phyloP scores from a whole-genome alignment of 2,113 vertebrate genomes.

The Nicator chloris region DNA sequence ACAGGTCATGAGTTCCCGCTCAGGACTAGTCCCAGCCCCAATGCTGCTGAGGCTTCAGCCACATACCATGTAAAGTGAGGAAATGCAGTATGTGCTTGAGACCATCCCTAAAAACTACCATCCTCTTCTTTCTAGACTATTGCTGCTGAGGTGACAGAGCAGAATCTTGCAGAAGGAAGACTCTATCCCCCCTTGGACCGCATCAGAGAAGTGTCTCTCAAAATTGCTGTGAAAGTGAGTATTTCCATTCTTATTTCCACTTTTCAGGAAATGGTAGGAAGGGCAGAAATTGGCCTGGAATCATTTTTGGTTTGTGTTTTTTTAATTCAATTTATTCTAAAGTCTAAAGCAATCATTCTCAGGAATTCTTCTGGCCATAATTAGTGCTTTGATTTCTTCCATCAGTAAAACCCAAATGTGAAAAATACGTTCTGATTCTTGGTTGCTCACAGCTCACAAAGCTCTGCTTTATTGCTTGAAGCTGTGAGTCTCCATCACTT shows the following conservation, averaged over 20 bases:
- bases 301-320: neutral
- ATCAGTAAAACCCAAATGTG: neutral
- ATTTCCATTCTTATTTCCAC: neutral
- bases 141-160: constrained; percentile 88
- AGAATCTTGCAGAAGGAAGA: constrained; percentile 89
- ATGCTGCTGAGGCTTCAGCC: neutral
- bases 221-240: constrained; percentile 91
- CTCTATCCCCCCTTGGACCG: constrained; percentile 89
- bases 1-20: neutral
- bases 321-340: neutral
- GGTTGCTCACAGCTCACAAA: neutral
- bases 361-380: neutral
- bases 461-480: neutral
- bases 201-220: constrained; percentile 94
- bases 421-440: neutral
- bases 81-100: neutral
- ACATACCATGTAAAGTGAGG: accelerated
- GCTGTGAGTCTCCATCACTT: neutral
- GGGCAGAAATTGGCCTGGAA: neutral
- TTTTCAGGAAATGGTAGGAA: neutral
- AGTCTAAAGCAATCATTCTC: neutral
- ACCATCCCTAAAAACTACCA: neutral
- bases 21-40: neutral
- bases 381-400: neutral
- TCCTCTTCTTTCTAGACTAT: constrained; percentile 77